Evolutionary conservation across 2,797 vertebrate species (phyloP).

Genomic region (Morelia viridis): DNA sequence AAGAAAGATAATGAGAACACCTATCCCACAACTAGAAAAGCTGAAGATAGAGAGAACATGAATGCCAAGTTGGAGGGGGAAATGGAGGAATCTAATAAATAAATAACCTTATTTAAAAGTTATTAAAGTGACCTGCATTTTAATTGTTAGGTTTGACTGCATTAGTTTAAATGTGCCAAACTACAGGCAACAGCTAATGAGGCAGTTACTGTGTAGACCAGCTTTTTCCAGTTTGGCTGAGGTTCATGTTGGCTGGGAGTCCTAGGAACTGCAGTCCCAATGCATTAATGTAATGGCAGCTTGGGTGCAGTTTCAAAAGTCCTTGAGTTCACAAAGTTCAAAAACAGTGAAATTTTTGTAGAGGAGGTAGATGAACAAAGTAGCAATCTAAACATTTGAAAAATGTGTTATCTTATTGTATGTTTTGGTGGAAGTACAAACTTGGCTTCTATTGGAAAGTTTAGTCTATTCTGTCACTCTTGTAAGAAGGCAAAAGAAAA

Average conservation of each 20-base stretch:
- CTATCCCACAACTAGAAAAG: not conserved
- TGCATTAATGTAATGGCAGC: not conserved
- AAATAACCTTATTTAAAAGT: no score
- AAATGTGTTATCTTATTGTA: not conserved
- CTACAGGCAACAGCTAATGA: constrained; percentile 1
- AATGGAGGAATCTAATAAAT: not conserved
- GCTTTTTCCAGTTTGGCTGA: not conserved
- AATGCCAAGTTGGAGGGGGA: not conserved
- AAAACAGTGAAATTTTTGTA: not conserved
- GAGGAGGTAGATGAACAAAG: not conserved
- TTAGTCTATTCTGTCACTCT: constrained; percentile 39
- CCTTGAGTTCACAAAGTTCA: not conserved
- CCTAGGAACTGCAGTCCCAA: not conserved
- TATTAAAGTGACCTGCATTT: not conserved
- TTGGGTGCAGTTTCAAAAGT: not conserved
- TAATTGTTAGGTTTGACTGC: not conserved
- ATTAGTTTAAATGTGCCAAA: not conserved
- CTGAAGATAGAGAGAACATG: no score
- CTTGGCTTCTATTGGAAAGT: constrained; percentile 1
- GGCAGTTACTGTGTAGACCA: not conserved
- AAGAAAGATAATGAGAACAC: not conserved
- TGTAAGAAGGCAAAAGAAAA: constrained; percentile 30
- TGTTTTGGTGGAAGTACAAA: constrained; percentile 16
- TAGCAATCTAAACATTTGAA: constrained; percentile 22
- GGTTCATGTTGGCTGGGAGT: not conserved